Base-by-base conservation (phyloP, 2,113 vertebrate species). In the Fukomys damarensis region DNA sequence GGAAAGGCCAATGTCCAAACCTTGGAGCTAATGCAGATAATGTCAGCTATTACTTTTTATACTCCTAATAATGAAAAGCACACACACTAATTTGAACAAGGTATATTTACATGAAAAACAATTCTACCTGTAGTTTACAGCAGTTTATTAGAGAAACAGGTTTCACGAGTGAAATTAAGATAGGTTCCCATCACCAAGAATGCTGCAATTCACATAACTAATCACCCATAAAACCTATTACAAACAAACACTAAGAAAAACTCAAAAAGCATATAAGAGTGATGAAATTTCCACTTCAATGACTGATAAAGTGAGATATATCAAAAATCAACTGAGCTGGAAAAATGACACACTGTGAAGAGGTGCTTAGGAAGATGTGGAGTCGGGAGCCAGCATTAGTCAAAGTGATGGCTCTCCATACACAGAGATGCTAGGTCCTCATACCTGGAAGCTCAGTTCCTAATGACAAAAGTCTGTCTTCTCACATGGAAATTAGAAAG, bases 191-290 rank as follows among this genome's bases (percentile, higher is more conserved):
- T 92, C 95, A 72, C 68, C 8, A 77, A 97, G 97, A 98, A 98
- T 30, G 19, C 97, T 49, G 59, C 95, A 98, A 98, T 98, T 98
- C 97, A 76, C 93, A 98, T 98, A 98, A 98, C 98, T 98, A 99
- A 99, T 98, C 98, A 99, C 96, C 98, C 98, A 98, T 98, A 98
- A 99, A 99, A 98, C 97, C 98, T 98, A 98, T 99, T 98, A 99
- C 98, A 98, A 99, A 98, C 98, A 99, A 98, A 98, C 98, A 98
- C 97, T 92, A 97, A 98, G 98, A 98, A 98, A 98, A 98, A 97
- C 94, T 98, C 98, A 98, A 97, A 98, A 98, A 96, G 97, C 98
- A 98, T 95, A 97, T 43, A 97, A 97, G 96, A 98, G 94, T 98
- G 98, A 99, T 98, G 98, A 98, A 98, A 98, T 99, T 99, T 99